Conservation (phyloP, 2,888 invertebrate genomes). For the Hypomecis atomaria region DNA sequence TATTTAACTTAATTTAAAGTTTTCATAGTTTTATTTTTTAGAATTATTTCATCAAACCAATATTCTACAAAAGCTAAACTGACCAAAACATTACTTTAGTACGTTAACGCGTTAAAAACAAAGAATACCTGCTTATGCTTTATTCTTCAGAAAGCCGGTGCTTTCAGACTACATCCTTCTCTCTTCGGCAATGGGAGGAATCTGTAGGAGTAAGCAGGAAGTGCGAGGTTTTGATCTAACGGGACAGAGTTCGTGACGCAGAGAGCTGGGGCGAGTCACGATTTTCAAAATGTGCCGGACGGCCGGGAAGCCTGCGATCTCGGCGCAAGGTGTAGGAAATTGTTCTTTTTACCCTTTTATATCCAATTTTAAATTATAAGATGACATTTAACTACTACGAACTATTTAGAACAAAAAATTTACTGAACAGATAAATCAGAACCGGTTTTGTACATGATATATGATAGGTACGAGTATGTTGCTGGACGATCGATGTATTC, state of each 20-base stretch:
- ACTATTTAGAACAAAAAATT: too few relatives aligned
- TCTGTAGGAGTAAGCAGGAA: slow-evolving; percentile 61
- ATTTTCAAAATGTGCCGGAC: slow-evolving; percentile 82
- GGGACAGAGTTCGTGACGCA: slow-evolving; percentile 78
- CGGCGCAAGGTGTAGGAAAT: slow-evolving; percentile 53
- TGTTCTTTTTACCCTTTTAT: background rate
- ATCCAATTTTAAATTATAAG: background rate
- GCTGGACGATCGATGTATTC: too few relatives aligned
- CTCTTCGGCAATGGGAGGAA: slow-evolving; percentile 49
- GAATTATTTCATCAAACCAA: background rate
- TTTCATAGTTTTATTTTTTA: background rate
- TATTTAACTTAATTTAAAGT: too few relatives aligned
- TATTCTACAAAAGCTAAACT: slow-evolving; percentile 3
- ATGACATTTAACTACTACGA: too few relatives aligned
- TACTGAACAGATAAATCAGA: too few relatives aligned
- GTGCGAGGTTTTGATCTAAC: slow-evolving; percentile 59
- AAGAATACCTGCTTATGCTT: slow-evolving; percentile 45
- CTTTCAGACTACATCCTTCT: slow-evolving; percentile 55
- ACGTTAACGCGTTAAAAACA: slow-evolving; percentile 59
- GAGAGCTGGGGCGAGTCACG: slow-evolving; percentile 76
- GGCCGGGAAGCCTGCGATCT: slow-evolving; percentile 62
- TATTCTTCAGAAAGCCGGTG: slow-evolving; percentile 52
- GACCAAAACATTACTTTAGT: slow-evolving; percentile 46
- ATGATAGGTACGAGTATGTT: too few relatives aligned
- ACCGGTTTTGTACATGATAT: too few relatives aligned